Evolutionary conservation across 2,888 invertebrate species (phyloP), one percentile per base, ranked within the genome.

Genomic region (Lamellibrachia satsuma): DNA sequence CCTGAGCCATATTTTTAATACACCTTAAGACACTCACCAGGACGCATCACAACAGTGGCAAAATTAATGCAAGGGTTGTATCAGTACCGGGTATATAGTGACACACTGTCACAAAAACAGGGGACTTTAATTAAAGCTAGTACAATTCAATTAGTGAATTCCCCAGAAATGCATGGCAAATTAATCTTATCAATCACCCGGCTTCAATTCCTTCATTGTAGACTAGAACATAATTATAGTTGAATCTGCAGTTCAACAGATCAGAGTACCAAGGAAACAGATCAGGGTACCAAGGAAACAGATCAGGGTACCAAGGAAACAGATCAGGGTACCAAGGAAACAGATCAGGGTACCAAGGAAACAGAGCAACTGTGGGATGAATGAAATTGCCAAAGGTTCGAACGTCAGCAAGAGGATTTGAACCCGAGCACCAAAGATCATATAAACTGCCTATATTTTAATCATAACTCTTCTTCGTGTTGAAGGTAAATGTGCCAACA

Each of bases 111-210:
- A 15, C 75, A 75, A 1, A 75, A 75, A 75, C n/a, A 75, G 75
- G 75, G 75, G 22, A 15, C 75, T 75, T 75, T 75, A 75, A 75
- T 75, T 75, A 75, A 75, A 15, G 22, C 75, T 75, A 75, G 75
- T 75, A 75, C 75, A 75, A 15, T 75, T 75, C n/a, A 75, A 75
- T 75, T 75, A 75, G 75, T 75, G 75, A 75, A 75, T 75, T 75
- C 75, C 75, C 75, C 75, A 75, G 75, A 75, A 75, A 75, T 75
- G 75, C 75, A 75, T 75, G 75, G 75, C 75, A 75, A 75, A 75
- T 75, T 75, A 75, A 75, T 75, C 75, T 3, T 22, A 75, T 75
- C 75, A 75, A 75, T 75, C 75, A 75, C 4, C 75, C 6, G 75
- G 75, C n/a, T n/a, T 75, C 75, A 75, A 75, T 22, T 75, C 22